Evolutionary conservation across 2,888 invertebrate species (phyloP).

Genomic region (Disparrhopalites patrizii): DNA sequence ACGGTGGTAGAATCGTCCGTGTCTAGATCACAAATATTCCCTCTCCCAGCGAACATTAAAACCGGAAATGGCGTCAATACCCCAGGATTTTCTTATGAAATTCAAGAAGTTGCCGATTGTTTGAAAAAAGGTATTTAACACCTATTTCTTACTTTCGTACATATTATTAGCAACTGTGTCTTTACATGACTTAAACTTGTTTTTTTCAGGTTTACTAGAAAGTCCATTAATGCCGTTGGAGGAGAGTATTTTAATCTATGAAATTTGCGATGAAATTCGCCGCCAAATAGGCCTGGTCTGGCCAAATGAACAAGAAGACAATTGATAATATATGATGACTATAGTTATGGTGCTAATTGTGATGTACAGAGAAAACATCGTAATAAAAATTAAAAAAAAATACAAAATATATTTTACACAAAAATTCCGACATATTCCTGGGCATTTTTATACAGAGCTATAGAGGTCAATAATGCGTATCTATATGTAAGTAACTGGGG

Average conservation of each 20-base stretch:
- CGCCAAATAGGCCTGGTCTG: slow-evolving; percentile 64
- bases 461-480: too few relatives aligned
- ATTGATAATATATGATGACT: too few relatives aligned
- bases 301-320: slow-evolving; percentile 55
- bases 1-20: slow-evolving; percentile 61
- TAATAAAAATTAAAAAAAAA: too few relatives aligned
- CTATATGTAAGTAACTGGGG: too few relatives aligned
- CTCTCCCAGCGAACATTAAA: slow-evolving; percentile 59
- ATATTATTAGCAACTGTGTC: neutral
- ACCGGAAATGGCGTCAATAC: slow-evolving; percentile 68
- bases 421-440: too few relatives aligned
- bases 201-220: slow-evolving; percentile 61
- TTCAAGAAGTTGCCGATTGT: slow-evolving; percentile 70
- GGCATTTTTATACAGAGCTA: too few relatives aligned
- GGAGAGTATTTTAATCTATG: slow-evolving; percentile 65
- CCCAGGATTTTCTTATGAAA: slow-evolving; percentile 64
- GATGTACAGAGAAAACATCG: too few relatives aligned
- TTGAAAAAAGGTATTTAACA: slow-evolving; percentile 59
- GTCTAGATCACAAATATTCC: slow-evolving; percentile 61
- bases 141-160: slow-evolving; percentile 1
- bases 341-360: too few relatives aligned
- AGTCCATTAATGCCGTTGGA: slow-evolving; percentile 65
- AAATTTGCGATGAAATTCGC: slow-evolving; percentile 68
- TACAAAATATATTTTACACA: too few relatives aligned
- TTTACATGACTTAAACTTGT: too few relatives aligned